These are phyloP conservation scores for Leptopilina myrica DNA, from an alignment of 2,888 invertebrate species.

Conservation along the genomic window DNA sequence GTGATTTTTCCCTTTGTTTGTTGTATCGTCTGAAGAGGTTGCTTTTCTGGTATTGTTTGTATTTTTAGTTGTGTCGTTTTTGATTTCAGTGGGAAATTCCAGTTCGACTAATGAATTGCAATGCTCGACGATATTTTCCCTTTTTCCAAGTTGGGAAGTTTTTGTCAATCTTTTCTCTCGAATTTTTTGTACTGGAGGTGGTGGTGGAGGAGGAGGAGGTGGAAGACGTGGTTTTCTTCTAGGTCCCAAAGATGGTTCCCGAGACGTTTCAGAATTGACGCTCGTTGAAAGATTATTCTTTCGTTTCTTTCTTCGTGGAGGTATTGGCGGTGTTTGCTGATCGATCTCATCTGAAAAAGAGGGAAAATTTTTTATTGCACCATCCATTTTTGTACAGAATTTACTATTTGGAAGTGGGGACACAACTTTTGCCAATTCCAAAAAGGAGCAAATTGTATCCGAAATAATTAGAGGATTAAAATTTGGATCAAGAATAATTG, in stretches of 20 bases:
- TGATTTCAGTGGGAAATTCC: neutral
- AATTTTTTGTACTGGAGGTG: constrained; percentile 40
- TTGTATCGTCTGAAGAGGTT: too few relatives aligned
- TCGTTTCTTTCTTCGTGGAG: constrained; percentile 71
- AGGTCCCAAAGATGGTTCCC: constrained; percentile 36
- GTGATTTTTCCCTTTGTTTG: too few relatives aligned
- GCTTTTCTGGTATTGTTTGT: too few relatives aligned
- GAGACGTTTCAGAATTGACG: constrained; percentile 48
- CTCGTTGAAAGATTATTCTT: constrained; percentile 57
- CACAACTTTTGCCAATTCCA: too few relatives aligned
- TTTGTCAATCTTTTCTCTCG: constrained; percentile 46
- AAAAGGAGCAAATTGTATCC: too few relatives aligned
- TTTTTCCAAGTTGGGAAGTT: constrained; percentile 14
- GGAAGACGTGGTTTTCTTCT: constrained; percentile 55
- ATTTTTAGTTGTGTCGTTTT: neutral
- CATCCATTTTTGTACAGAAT: too few relatives aligned
- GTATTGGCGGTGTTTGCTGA: constrained; percentile 68
- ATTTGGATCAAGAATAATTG: too few relatives aligned
- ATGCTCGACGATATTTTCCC: neutral
- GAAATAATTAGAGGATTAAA: too few relatives aligned
- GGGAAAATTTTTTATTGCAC: neutral
- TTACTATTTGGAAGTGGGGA: too few relatives aligned
- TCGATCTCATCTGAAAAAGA: constrained; percentile 61
- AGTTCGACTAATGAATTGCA: constrained; percentile 39
- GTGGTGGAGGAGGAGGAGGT: constrained; percentile 53